Evolutionary conservation across 1,140 invertebrate species (phyloP).

Genomic region (Dendroctonus ponderosae): DNA sequence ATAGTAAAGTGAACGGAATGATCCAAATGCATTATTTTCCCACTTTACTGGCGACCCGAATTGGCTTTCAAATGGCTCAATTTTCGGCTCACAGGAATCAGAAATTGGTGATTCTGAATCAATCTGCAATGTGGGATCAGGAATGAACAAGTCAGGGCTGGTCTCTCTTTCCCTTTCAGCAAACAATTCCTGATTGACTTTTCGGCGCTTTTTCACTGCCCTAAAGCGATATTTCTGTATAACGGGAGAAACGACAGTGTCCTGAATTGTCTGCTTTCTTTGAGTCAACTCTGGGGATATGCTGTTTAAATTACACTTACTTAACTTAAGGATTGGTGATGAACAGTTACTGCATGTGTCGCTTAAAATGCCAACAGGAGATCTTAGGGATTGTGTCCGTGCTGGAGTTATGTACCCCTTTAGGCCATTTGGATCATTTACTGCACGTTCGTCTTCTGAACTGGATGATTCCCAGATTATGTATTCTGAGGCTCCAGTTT

Average conservation of each 20-base stretch:
- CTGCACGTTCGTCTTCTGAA: slow-evolving; percentile 10
- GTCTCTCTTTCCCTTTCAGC: neutral
- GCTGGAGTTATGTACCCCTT: neutral
- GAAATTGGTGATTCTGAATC: neutral
- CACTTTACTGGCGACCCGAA: slow-evolving; percentile 5
- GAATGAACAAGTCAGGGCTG: slow-evolving; percentile 1
- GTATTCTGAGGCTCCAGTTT: neutral
- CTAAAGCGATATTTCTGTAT: slow-evolving; percentile 5
- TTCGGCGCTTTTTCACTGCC: slow-evolving; percentile 6
- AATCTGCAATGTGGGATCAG: neutral
- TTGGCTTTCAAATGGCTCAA: slow-evolving; percentile 29
- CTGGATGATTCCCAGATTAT: slow-evolving; percentile 5
- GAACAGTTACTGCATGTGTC: neutral
- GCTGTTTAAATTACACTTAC: slow-evolving; percentile 1
- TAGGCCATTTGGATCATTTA: neutral
- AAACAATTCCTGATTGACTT: neutral
- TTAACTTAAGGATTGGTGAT: slow-evolving; percentile 8
- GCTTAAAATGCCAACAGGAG: neutral
- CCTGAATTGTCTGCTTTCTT: neutral
- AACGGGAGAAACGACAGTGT: slow-evolving; percentile 6
- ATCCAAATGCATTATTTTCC: neutral
- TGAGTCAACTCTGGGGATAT: slow-evolving; percentile 13
- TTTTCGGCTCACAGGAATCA: neutral
- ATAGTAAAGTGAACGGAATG: slow-evolving; percentile 1
- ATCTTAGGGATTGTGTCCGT: neutral